Percentiles rank a stretch among this genome's conserved stretches.
phyloP scores from a whole-genome alignment of 2,113 vertebrate genomes.

The Neogale vison region DNA sequence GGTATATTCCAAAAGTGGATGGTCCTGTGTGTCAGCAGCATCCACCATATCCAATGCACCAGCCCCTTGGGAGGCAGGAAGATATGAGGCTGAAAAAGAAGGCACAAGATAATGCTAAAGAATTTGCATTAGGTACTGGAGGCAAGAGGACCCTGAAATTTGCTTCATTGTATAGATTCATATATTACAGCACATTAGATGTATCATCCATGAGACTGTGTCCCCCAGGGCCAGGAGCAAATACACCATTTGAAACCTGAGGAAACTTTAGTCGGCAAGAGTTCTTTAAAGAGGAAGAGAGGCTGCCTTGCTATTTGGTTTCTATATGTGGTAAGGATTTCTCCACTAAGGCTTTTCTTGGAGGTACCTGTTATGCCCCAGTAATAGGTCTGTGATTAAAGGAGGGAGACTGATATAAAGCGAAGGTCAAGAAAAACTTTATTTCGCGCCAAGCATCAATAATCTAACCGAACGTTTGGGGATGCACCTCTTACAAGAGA shows the following conservation, averaged over 20 bases:
- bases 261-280: constrained; percentile 30
- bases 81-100: constrained; percentile 12
- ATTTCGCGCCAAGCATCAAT: too few species aligned
- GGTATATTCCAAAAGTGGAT: background rate
- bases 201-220: constrained; percentile 30
- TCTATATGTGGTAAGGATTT: background rate
- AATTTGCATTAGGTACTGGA: background rate
- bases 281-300: constrained; percentile 39
- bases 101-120: constrained; percentile 5
- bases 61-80: background rate
- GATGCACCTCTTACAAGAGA: too few species aligned
- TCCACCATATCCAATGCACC: background rate
- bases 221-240: constrained; percentile 18
- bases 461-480: too few species aligned
- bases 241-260: background rate
- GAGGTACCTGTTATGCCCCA: background rate
- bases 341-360: constrained; percentile 35
- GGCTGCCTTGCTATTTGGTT: constrained; percentile 26
- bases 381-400: too few species aligned
- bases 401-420: too few species aligned
- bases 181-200: background rate
- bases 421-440: too few species aligned
- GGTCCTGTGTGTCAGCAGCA: background rate
- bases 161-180: constrained; percentile 2
- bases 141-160: background rate